Conservation (phyloP, 1,140 invertebrate genomes). For the Brachionus sp. region DNA sequence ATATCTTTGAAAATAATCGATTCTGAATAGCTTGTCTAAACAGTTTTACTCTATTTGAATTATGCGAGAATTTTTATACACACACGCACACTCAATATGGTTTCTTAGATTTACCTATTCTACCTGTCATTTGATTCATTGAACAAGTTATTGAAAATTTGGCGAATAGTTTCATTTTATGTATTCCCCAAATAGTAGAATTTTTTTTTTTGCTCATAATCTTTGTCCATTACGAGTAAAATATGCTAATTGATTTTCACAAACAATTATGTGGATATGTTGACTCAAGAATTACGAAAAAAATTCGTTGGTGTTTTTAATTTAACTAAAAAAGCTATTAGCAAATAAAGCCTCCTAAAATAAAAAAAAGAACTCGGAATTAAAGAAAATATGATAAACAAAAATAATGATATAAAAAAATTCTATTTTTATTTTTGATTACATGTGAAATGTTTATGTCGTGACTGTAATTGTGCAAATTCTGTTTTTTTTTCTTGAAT, state of each 20-base stretch:
- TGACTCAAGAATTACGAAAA: neutral
- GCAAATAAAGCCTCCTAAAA: no score
- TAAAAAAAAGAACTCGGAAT: no score
- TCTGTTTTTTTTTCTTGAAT: neutral
- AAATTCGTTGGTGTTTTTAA: neutral
- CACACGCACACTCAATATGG: neutral
- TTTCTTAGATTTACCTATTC: neutral
- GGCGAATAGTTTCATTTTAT: neutral
- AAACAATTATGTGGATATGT: neutral
- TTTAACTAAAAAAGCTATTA: neutral
- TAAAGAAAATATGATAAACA: no score
- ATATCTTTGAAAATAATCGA: neutral
- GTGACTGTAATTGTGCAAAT: neutral
- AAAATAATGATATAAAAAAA: no score
- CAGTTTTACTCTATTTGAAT: neutral
- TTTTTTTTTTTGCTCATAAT: neutral
- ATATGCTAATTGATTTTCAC: conserved; percentile 3
- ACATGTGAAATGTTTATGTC: neutral
- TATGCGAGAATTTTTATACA: neutral
- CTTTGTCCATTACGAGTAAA: neutral
- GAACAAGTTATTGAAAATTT: neutral
- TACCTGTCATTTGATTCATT: neutral
- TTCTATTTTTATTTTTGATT: no score
- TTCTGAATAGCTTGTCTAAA: neutral
- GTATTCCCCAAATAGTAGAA: no score